Base-by-base conservation (phyloP, 2,113 vertebrate genomes). In the Macaca fascicularis region DNA sequence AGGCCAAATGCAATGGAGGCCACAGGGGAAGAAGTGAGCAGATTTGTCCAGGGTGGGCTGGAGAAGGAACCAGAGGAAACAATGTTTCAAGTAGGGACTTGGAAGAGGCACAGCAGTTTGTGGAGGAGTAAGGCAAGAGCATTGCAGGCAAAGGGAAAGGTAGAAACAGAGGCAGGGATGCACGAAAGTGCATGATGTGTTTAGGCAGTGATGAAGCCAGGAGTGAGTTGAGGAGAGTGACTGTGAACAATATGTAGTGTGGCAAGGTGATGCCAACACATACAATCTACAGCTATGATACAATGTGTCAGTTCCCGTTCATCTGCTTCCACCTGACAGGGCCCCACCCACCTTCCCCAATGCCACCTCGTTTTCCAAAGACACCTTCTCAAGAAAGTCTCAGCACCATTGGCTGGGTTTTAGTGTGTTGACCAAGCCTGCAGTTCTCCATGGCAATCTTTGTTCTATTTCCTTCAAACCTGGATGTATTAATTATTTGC, bases 311-410 rank as follows among this genome's bases (percentile, higher is more conserved):
- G 17, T 38, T 32, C 14, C 35, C 23, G 17, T 40, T 40, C 30
- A 74, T 25, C 61, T 94, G 48, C 27, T 76, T 32, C 27, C 25
- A 38, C 5, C 8, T 85, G 13, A 14, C 38, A 92, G 59, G 22
- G 9, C 16, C 1, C 55, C 43, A 50, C 9, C 0, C 2, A 20
- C 17, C 20, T 43, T 22, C 22, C 14, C 6, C 2, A 6, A 20
- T 52, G 16, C 23, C n/a, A 59, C 35, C 84, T 59, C 8, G 2
- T 23, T 79, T 94, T 94, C 76, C 25, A 96, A 43, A 91, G 57
- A 2, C 17, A 72, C 32, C 48, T 83, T 93, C 89, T 55, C 88
- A 96, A 25, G 96, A 76, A 95, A 97, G 48, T 9, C 81, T 97
- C 90, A 38, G 13, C 27, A 30, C 19, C 57, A 84, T 74, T 43